A percentile compares a stretch with the other conserved stretches of the same genome.
Evolutionary conservation across 2,113 vertebrate genomes (phyloP).

Genomic region (Lophochroa leadbeateri): DNA sequence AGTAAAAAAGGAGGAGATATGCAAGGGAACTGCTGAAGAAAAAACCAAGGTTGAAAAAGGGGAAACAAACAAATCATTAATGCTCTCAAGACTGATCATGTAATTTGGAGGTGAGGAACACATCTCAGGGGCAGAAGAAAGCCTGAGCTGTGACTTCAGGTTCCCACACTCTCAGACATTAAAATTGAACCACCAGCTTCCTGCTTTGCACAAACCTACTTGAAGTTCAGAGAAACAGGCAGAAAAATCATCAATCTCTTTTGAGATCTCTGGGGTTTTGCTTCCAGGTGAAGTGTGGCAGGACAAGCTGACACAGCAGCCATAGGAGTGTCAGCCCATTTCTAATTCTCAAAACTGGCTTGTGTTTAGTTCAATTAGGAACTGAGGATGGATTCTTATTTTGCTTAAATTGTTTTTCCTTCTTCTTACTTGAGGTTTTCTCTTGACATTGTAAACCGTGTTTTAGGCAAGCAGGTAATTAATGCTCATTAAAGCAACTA

Average conservation of each 20-base stretch:
- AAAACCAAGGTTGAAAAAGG: not conserved
- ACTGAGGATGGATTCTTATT: not conserved
- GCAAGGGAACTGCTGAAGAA: not conserved
- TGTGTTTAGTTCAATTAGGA: not conserved
- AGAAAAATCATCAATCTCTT: not conserved
- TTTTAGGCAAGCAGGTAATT: conserved; percentile 7
- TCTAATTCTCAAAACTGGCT: not conserved
- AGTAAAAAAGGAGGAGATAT: not conserved
- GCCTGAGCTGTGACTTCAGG: not conserved
- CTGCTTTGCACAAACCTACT: not conserved
- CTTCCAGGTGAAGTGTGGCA: not conserved
- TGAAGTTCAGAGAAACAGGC: not conserved
- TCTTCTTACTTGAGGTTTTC: not conserved
- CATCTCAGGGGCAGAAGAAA: not conserved
- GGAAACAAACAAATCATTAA: not conserved
- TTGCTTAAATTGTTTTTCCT: not conserved
- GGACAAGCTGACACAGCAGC: not conserved
- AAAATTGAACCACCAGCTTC: not conserved
- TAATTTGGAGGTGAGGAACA: not conserved
- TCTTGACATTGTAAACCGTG: not conserved
- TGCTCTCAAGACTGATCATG: not conserved
- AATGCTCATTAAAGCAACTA: not conserved
- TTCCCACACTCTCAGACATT: not conserved
- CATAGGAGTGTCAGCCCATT: not conserved
- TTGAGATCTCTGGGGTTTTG: not conserved